phyloP scores from a whole-genome alignment of 2,113 vertebrate species.

The Ptilorrhoa leucosticta region DNA sequence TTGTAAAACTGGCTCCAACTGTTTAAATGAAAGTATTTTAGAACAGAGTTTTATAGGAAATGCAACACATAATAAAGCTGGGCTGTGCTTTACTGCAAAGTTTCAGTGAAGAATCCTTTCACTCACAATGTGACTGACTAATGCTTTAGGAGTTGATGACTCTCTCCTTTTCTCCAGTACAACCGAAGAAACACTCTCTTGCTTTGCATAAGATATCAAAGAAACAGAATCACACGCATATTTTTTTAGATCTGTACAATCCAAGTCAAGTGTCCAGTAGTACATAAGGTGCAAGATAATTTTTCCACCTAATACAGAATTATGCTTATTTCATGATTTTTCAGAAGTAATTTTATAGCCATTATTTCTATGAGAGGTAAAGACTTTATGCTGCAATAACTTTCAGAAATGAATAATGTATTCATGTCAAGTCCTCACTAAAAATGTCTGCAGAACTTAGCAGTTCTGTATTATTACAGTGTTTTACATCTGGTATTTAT shows the following conservation, averaged over 20 bases:
- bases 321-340: neutral
- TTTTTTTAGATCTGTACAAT: neutral
- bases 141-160: neutral
- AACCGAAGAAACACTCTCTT: neutral
- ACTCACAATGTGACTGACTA: neutral
- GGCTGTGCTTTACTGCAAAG: neutral
- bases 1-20: neutral
- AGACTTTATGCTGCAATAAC: conserved; percentile 5
- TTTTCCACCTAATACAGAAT: neutral
- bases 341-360: neutral
- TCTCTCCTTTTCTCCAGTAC: neutral
- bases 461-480: neutral
- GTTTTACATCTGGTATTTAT: neutral
- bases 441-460: neutral
- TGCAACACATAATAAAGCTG: neutral
- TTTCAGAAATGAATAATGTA: neutral
- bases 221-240: neutral
- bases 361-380: conserved; percentile 7
- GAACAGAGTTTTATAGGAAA: neutral
- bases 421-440: neutral
- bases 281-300: neutral
- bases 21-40: neutral
- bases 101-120: neutral
- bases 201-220: neutral
- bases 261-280: neutral